phyloP scores from a whole-genome alignment of 2,888 invertebrate species.

The Oxyteleia sp. region DNA sequence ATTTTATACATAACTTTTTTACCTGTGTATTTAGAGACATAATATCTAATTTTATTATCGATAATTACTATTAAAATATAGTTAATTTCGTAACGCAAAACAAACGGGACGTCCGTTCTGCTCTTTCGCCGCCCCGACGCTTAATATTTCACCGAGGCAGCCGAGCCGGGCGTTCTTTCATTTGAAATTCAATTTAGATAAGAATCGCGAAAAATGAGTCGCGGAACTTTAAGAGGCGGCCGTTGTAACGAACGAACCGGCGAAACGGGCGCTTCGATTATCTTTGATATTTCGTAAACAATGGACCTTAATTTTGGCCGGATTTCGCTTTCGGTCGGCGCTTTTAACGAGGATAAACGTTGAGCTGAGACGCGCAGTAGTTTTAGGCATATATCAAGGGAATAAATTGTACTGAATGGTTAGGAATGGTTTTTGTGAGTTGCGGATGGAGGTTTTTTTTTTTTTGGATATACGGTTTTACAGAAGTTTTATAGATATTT shows the following conservation, averaged over 20 bases:
- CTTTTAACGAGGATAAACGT: background rate
- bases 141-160: constrained; percentile 65
- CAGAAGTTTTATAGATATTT: no score
- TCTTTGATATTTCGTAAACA: constrained; percentile 55
- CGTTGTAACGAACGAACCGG: constrained; percentile 49
- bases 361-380: background rate
- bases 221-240: constrained; percentile 57
- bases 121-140: constrained; percentile 56
- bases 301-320: constrained; percentile 9
- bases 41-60: no score
- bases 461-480: no score
- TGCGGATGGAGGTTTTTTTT: no score
- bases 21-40: no score
- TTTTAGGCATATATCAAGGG: no score
- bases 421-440: no score
- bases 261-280: constrained; percentile 43
- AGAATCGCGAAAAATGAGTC: constrained; percentile 69
- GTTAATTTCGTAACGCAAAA: constrained; percentile 70
- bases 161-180: constrained; percentile 47
- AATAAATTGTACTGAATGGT: no score
- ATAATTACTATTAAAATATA: no score
- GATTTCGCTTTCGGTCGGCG: background rate
- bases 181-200: constrained; percentile 74
- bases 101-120: constrained; percentile 59
- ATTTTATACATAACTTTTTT: no score